These are phyloP conservation scores for Acanthosepion pharaonis DNA, from an alignment of 2,888 invertebrate genomes.

Conservation along the genomic window DNA sequence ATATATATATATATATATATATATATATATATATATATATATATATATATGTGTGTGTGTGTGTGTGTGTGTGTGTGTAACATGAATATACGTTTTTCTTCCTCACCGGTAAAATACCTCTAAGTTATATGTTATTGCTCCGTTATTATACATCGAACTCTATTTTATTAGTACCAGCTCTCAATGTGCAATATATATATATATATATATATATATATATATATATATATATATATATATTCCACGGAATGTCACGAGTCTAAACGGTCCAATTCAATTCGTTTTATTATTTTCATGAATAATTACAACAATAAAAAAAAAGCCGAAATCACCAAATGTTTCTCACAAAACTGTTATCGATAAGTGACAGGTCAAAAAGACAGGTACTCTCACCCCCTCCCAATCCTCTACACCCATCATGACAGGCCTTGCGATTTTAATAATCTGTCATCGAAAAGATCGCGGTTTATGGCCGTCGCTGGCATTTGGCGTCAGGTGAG, in stretches of 20 bases:
- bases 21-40: background rate
- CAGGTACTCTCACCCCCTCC: too few relatives aligned
- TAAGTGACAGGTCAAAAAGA: background rate
- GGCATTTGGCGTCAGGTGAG: background rate
- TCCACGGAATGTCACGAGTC: too few relatives aligned
- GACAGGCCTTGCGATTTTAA: background rate
- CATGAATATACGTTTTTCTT: too few relatives aligned
- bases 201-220: background rate
- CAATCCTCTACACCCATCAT: background rate
- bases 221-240: background rate
- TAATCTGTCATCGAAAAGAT: background rate
- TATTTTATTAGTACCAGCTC: too few relatives aligned
- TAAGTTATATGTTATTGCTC: too few relatives aligned
- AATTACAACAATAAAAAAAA: too few relatives aligned
- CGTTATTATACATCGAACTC: too few relatives aligned
- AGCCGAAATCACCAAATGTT: background rate
- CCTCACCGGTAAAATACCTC: too few relatives aligned
- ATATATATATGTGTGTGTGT: background rate
- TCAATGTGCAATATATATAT: background rate
- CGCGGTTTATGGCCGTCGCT: background rate
- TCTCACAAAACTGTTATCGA: background rate
- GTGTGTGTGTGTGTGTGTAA: too few relatives aligned
- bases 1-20: background rate
- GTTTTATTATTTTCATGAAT: too few relatives aligned
- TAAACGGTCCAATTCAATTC: too few relatives aligned